Evolutionary conservation across 1,140 invertebrate genomes (phyloP).

Genomic region (Camponotus vicinus): DNA sequence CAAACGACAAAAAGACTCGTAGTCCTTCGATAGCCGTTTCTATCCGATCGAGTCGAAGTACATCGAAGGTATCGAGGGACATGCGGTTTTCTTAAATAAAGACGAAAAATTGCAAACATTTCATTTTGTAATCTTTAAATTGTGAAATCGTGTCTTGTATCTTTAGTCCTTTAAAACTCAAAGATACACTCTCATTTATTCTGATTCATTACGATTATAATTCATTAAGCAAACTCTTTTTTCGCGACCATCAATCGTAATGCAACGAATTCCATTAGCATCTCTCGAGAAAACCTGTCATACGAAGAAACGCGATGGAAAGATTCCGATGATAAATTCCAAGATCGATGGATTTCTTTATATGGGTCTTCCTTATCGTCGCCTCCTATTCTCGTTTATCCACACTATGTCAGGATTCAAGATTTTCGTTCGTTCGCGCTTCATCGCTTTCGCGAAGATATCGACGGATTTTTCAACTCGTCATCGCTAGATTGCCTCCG

Average conservation of each 20-base stretch:
- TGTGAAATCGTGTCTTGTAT: conserved; percentile 50
- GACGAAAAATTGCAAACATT: conserved; percentile 58
- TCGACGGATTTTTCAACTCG: conserved; percentile 53
- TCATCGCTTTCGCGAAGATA: conserved; percentile 3
- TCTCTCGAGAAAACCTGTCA: conserved; percentile 1
- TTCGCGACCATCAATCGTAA: conserved; percentile 14
- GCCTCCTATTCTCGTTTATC: not conserved
- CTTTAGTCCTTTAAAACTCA: not conserved
- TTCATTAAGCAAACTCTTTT: not conserved
- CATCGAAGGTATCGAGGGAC: conserved; percentile 58
- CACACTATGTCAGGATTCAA: not conserved
- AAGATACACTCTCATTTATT: not conserved
- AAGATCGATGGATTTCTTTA: conserved; percentile 6
- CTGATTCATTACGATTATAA: not conserved
- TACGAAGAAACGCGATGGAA: not conserved
- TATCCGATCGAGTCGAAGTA: conserved; percentile 62
- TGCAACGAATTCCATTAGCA: not conserved
- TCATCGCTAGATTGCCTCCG: not conserved
- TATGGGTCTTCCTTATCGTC: conserved; percentile 1
- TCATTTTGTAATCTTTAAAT: conserved; percentile 44
- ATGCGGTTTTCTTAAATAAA: conserved; percentile 70
- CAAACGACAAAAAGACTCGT: conserved; percentile 68
- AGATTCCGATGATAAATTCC: conserved; percentile 37
- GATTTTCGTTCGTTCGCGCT: conserved; percentile 6
- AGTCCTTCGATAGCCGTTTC: conserved; percentile 71